These are phyloP conservation scores for Nesogale talazaci DNA, from an alignment of 2,113 vertebrate genomes.

Conservation along the genomic window DNA sequence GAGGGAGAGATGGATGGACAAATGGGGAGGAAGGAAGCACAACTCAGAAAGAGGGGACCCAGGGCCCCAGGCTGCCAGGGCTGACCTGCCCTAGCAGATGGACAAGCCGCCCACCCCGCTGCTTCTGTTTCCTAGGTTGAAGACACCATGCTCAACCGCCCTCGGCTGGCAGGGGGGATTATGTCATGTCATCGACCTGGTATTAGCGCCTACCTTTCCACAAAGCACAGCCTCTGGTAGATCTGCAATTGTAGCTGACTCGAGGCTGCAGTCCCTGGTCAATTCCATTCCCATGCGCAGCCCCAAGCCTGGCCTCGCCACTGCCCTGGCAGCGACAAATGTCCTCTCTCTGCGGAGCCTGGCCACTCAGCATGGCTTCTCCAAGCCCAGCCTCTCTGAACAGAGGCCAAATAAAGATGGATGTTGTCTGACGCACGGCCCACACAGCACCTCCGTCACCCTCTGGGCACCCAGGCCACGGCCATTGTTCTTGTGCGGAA, in stretches of 20 bases:
- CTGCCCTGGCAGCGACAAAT: conserved; percentile 68
- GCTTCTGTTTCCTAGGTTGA: not conserved
- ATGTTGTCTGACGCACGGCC: conserved; percentile 71
- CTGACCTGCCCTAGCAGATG: not conserved
- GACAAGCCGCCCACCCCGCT: not conserved
- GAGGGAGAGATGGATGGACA: not conserved
- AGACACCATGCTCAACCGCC: not conserved
- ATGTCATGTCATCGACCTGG: fast-evolving
- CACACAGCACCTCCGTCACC: conserved; percentile 69
- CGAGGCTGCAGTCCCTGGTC: not conserved
- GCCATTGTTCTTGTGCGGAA: conserved; percentile 72
- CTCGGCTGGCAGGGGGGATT: fast-evolving
- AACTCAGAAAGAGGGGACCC: not conserved
- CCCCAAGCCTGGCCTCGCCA: not conserved
- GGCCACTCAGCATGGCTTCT: not conserved
- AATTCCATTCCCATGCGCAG: not conserved
- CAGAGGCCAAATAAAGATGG: conserved; percentile 83
- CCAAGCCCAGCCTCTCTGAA: conserved; percentile 17
- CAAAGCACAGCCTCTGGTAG: fast-evolving
- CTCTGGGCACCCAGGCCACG: conserved; percentile 57
- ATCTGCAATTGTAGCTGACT: not conserved
- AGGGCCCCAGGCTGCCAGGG: fast-evolving
- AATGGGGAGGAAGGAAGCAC: fast-evolving
- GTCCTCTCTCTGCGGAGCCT: conserved; percentile 5
- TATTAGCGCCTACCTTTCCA: not conserved